These are phyloP conservation scores for Tragopan temminckii DNA, from an alignment of 2,797 vertebrate species.

Conservation along the genomic window DNA sequence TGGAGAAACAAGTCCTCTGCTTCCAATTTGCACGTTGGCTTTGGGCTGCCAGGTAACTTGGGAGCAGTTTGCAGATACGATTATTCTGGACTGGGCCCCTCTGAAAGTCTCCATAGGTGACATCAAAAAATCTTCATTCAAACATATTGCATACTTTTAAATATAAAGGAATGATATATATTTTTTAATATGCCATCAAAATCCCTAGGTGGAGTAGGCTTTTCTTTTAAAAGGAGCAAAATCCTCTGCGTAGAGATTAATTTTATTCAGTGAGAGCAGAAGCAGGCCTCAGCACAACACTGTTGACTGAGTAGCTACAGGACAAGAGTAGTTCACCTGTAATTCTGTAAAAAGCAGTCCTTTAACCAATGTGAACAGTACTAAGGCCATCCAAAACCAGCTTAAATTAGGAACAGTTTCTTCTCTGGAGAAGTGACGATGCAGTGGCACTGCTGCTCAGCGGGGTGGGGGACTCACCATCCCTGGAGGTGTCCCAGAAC, in stretches of 20 bases:
- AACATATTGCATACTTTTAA: neutral
- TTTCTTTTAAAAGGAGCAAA: neutral
- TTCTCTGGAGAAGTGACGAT: too few species aligned
- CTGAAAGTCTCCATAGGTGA: neutral
- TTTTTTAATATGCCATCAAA: neutral
- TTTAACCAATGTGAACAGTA: neutral
- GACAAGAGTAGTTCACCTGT: neutral
- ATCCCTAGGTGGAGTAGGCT: neutral
- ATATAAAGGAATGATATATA: rapidly evolving
- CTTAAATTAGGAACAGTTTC: neutral
- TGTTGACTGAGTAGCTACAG: neutral
- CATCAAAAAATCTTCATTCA: neutral
- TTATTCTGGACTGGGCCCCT: neutral
- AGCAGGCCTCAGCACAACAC: neutral
- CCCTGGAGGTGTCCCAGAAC: too few species aligned
- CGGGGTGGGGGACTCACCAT: too few species aligned
- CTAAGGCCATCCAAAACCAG: neutral
- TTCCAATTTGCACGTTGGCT: neutral
- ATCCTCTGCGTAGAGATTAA: neutral
- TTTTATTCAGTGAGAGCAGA: neutral
- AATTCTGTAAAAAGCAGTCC: neutral
- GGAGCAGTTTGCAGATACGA: neutral
- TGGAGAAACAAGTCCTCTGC: neutral
- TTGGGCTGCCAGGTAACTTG: neutral
- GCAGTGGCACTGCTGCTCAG: too few species aligned